Base-by-base conservation (phyloP, 2,797 vertebrate genomes). In the Iguana delicatissima region DNA sequence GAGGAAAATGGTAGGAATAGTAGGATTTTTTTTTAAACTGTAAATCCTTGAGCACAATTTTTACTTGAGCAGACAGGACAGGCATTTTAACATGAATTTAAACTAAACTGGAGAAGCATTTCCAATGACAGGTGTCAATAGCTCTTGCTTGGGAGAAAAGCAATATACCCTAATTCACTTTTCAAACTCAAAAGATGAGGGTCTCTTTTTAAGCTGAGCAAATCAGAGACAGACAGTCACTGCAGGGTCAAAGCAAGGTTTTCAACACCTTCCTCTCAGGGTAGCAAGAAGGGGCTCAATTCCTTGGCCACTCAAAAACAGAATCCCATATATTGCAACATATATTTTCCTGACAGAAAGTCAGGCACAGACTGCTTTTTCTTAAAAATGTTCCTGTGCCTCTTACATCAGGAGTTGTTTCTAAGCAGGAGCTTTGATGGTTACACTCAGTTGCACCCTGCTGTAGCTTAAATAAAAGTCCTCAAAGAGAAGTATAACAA, bases 401-500 rank as follows among this genome's bases (percentile, higher is more conserved):
- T 7, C 5, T 85, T 76, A 87, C 2, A 67, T 29, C 84, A 81
- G 86, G 26, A 38, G 42, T 20, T 42, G 12, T 57, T 89, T 87
- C 84, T 59, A 62, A 89, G 82, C 12, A 76, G 91, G 62, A 62
- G 13, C 32, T 74, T 80, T 35, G 74, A 73, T 86, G 62, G 46
- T 64, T 80, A 74, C 8, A 57, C 24, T 3, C n/a, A 64, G 62
- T 38, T 82, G 29, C 57, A 69, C n/a, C 72, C 24, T 64, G 0
- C 4, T 73, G 18, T 26, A 64, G 1, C 0, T 38, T 76, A 22
- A 20, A 86, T 87, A 1, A 29, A 52, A 46, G n/a, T 0, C 0
- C 3, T 16, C 24, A 38, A 24, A 50, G 90, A 77, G 59, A 88
- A 69, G 32, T 55, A 38, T 14, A 38, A 72, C 81, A 90, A 69